Evolutionary conservation across 2,113 vertebrate genomes (phyloP), one percentile per base, ranked within the genome.

Genomic region (Engraulis encrasicolus): DNA sequence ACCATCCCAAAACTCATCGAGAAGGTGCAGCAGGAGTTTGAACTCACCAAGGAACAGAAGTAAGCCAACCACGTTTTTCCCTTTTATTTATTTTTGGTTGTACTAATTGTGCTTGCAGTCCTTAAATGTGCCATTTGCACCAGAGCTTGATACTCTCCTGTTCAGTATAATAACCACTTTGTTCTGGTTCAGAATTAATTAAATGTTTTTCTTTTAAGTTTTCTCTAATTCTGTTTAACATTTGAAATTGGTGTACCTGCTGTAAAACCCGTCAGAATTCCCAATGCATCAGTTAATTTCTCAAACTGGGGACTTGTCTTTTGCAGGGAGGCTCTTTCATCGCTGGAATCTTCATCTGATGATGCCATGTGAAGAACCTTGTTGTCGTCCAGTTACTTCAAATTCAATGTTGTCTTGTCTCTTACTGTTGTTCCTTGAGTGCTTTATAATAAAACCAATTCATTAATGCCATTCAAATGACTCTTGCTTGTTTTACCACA

Each of bases 21-120:
- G 83, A 92, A 87, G 80, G 87, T 83, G 0, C 89, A 86, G 83
- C 27, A 92, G 20, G 95, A 96, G 37, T 97, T 97, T 79, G 40
- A 91, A 1, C 84, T 97, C 71, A 93, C 87, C 6, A 91, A 95
- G 45, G 82, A 95, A 34, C 95, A 97, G 54, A 96, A 91, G 98
- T 98, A 91, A 97, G 95, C 34, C 0, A 27, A n/a, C 7, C 23
- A n/a, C n/a, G 2, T 6, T 11, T 66, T 27, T 23, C 12, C n/a
- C n/a, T n/a, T n/a, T n/a, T n/a, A n/a, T n/a, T n/a, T n/a, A n/a
- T n/a, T n/a, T n/a, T n/a, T n/a, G n/a, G n/a, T n/a, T n/a, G n/a
- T n/a, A n/a, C n/a, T n/a, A n/a, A n/a, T n/a, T n/a, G n/a, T n/a
- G n/a, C n/a, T n/a, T n/a, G n/a, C n/a, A n/a, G n/a, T n/a, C n/a